Percentiles rank a stretch among this genome's conserved stretches.
Conservation (phyloP, 2,888 invertebrate genomes). For the Callosobruchus maculatus region DNA sequence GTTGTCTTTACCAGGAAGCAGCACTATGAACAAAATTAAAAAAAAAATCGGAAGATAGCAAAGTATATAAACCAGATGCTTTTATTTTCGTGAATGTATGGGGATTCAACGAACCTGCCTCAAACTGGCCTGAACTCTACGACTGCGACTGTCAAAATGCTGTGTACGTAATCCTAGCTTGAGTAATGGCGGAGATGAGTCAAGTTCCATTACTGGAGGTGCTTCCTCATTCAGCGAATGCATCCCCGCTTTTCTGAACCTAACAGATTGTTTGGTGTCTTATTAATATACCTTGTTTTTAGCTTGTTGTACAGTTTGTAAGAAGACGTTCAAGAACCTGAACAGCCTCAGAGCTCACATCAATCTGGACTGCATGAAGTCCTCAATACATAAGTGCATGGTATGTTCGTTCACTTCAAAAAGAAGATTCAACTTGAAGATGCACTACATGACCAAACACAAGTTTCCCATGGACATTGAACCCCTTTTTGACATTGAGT, state of each 20-base stretch:
- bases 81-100: no score
- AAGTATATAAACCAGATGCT: no score
- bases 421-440: constrained; percentile 33
- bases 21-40: no score
- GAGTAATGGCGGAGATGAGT: no score
- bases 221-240: no score
- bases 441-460: constrained; percentile 33
- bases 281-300: constrained; percentile 1
- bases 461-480: constrained; percentile 22
- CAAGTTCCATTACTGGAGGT: no score
- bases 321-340: constrained; percentile 35
- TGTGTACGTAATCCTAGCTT: no score
- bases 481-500: not conserved
- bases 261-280: not conserved
- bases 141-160: no score
- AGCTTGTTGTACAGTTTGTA: constrained; percentile 30
- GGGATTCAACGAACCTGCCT: no score
- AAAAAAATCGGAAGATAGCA: no score
- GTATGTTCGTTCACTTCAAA: constrained; percentile 30
- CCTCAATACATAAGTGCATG: constrained; percentile 23
- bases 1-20: no score
- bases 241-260: not conserved
- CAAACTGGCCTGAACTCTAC: no score
- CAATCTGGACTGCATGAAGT: constrained; percentile 32
- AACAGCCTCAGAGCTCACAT: constrained; percentile 36